Evolutionary conservation across 1,140 invertebrate genomes (phyloP), one percentile per base, ranked within the genome.

Genomic region (Aphaenogaster floridana): DNA sequence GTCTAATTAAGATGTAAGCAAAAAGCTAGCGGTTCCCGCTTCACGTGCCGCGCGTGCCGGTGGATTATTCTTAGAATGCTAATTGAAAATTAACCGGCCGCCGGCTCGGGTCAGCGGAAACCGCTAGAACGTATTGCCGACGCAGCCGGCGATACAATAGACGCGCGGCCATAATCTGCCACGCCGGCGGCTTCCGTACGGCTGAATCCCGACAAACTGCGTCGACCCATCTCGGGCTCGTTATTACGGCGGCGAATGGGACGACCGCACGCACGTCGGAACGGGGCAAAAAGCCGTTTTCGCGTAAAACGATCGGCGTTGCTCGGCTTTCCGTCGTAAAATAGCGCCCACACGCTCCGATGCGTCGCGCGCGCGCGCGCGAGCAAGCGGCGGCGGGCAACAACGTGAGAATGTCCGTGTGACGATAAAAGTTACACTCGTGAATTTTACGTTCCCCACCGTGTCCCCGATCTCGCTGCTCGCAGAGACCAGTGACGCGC

Each of bases 351-450:
- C 93, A 89, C 90, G 88, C 89, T 85, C 86, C 88, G 88, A 68
- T 61, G 74, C 36, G 45, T 4, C 66, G 36, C 36, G 17, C 17
- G 54, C 48, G 66, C 52, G 87, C 54, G 36, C 39, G 64, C 64
- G 72, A 45, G 13, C 66, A 74, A 54, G 54, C 72, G 79, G 39
- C 85, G 85, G 87, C 88, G 87, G 80, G 86, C 87, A 92, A 93
- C 90, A 93, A 93, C 92, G 89, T 92, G 91, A 92, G 92, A 93
- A 93, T 93, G 93, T 93, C 78, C 92, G 63, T 85, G 87, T 86
- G 87, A 91, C 92, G 92, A 93, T 93, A 92, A 93, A 93, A 93
- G 88, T 92, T 92, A 89, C 89, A 88, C 91, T 93, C 86, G 89
- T 89, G 88, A 93, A 92, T 91, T 93, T 93, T 93, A 93, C 91